Evolutionary conservation across 2,113 vertebrate species (phyloP).

Genomic region (Seriola quinqueradiata): DNA sequence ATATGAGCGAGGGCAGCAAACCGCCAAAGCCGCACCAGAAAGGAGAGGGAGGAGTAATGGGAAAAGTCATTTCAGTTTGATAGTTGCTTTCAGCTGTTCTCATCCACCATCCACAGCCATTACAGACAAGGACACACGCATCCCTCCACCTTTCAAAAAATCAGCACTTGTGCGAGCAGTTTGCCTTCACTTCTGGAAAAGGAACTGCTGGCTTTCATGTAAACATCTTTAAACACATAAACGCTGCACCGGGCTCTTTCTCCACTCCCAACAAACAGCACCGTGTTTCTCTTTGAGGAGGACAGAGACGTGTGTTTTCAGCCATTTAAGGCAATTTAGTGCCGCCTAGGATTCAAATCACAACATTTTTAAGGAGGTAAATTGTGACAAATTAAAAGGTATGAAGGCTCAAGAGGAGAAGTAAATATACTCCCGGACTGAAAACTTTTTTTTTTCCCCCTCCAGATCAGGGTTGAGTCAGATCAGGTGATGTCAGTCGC

Average conservation of each 20-base stretch:
- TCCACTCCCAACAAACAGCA: background rate
- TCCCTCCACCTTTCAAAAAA: conserved; percentile 8
- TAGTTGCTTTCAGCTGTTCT: conserved; percentile 66
- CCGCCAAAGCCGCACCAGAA: conserved; percentile 42
- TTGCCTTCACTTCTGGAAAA: background rate
- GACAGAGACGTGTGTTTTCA: background rate
- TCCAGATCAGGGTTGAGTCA: background rate
- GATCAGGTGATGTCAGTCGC: background rate
- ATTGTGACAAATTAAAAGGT: background rate
- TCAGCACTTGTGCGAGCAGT: background rate
- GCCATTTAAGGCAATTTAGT: background rate
- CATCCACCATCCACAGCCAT: conserved; percentile 19
- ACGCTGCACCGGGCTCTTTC: background rate
- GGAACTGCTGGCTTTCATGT: background rate
- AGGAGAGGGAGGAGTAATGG: conserved; percentile 52
- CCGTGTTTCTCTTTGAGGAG: background rate
- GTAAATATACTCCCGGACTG: too few relatives aligned
- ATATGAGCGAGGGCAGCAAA: conserved; percentile 45
- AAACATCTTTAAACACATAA: background rate
- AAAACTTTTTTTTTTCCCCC: background rate
- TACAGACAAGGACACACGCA: background rate
- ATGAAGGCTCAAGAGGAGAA: background rate
- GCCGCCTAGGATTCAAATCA: background rate
- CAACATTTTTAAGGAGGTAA: background rate
- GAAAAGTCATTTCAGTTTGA: conserved; percentile 46